Evolutionary conservation across 2,888 invertebrate species (phyloP).

Genomic region (Ctenicera cuprea): DNA sequence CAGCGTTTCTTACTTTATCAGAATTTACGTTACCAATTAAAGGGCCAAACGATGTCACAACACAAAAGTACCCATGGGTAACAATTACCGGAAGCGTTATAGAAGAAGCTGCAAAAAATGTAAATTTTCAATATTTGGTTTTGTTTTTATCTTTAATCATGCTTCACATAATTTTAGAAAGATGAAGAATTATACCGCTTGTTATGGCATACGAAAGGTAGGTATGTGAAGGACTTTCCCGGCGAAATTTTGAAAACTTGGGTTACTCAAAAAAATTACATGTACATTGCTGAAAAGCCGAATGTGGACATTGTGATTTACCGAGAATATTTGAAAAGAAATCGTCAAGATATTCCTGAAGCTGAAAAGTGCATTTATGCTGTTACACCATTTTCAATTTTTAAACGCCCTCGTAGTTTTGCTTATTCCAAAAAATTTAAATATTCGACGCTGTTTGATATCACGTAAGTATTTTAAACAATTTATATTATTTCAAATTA

Average conservation of each 20-base stretch:
- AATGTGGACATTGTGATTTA: slow-evolving; percentile 83
- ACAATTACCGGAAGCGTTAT: slow-evolving; percentile 82
- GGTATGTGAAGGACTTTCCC: slow-evolving; percentile 61
- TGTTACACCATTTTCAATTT: slow-evolving; percentile 81
- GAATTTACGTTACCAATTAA: slow-evolving; percentile 88
- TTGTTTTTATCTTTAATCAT: no score
- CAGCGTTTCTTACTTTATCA: slow-evolving; percentile 90
- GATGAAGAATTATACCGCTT: slow-evolving; percentile 13
- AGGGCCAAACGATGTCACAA: slow-evolving; percentile 80
- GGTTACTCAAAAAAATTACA: slow-evolving; percentile 73
- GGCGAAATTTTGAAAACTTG: slow-evolving; percentile 71
- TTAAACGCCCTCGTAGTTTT: slow-evolving; percentile 82
- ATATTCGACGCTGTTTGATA: no score
- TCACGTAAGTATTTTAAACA: no score
- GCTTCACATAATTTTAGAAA: slow-evolving; percentile 31
- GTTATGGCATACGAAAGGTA: slow-evolving; percentile 42
- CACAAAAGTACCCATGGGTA: slow-evolving; percentile 82
- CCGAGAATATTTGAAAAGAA: slow-evolving; percentile 80
- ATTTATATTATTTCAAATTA: no score
- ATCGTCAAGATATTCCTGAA: slow-evolving; percentile 72
- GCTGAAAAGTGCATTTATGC: slow-evolving; percentile 85
- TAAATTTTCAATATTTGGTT: no score
- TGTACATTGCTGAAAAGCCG: slow-evolving; percentile 82
- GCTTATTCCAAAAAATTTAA: slow-evolving; percentile 81
- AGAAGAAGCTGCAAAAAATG: slow-evolving; percentile 79